These are phyloP conservation scores for Protodeltote pygarga DNA, from an alignment of 2,888 invertebrate species.

Conservation along the genomic window DNA sequence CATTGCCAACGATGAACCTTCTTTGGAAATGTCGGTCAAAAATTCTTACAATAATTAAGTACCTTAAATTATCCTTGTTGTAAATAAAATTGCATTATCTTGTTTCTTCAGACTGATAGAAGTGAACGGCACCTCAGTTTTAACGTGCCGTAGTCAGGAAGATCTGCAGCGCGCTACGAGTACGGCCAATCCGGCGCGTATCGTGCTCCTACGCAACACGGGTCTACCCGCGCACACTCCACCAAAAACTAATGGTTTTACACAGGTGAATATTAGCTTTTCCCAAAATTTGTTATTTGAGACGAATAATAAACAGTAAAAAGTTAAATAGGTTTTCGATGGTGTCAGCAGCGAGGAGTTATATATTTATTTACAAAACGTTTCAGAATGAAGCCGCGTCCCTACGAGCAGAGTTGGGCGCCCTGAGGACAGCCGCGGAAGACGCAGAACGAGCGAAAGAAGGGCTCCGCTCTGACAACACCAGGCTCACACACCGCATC, in stretches of 20 bases:
- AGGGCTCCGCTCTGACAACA: slow-evolving; percentile 91
- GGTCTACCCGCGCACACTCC: slow-evolving; percentile 64
- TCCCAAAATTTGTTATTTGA: too few species aligned
- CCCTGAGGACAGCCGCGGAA: slow-evolving; percentile 87
- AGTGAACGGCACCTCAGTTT: slow-evolving; percentile 92
- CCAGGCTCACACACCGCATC: slow-evolving; percentile 94
- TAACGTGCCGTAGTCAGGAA: slow-evolving; percentile 90
- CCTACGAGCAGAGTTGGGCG: slow-evolving; percentile 87
- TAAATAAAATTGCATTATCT: background rate
- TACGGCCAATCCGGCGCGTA: slow-evolving; percentile 88
- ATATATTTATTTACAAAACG: background rate
- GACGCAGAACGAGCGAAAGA: slow-evolving; percentile 89
- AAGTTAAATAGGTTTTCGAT: too few species aligned
- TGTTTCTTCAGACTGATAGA: slow-evolving; percentile 89
- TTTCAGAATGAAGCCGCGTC: slow-evolving; percentile 82
- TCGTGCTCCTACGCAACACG: slow-evolving; percentile 87
- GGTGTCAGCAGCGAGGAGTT: too few species aligned
- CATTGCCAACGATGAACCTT: too few species aligned
- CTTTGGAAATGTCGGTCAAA: too few species aligned
- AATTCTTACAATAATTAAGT: too few species aligned
- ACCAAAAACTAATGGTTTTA: slow-evolving; percentile 58
- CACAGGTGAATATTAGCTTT: slow-evolving; percentile 61
- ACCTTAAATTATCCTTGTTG: too few species aligned
- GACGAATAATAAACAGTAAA: too few species aligned
- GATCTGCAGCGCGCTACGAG: slow-evolving; percentile 90